Evolutionary conservation across 2,888 invertebrate genomes (phyloP), one percentile per base, ranked within the genome.

Genomic region (Meteorus colon): DNA sequence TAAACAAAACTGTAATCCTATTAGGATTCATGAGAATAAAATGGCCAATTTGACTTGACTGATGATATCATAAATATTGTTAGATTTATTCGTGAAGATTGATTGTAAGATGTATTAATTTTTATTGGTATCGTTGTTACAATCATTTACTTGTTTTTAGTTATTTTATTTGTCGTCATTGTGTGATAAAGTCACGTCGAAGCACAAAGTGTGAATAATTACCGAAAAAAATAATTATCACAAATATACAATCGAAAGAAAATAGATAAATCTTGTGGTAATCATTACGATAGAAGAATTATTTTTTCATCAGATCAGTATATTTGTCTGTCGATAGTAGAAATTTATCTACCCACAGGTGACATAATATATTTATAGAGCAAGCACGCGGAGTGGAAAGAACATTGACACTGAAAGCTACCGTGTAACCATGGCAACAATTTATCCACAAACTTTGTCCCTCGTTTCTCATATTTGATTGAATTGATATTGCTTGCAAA

Each of bases 371-470:
- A 66, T 66, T 37, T 1, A 66, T 34, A 24, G 37, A 24, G 41
- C 37, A 12, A 41, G 41, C 41, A 41, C 41, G 41, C 41, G 41
- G 48, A 55, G 19, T 14, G n/a, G 19, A 55, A 29, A 69, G 69
- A 74, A 68, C 74, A 48, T 74, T 74, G 74, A 74, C 69, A 74
- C 68, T 74, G 69, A 74, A 74, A 19, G 24, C 19, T 19, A 55
- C 19, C 19, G 5, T 31, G 69, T 74, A 0, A 48, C 72, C 72
- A 72, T 75, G 41, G 75, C 24, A 62, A 75, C 75, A 19, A 34
- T 14, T 19, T 29, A 27, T 67, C 75, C 71, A 75, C 75, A 75
- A 66, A 74, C 19, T n/a, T 55, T 31, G 37, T 74, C 16, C 16
- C 29, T 41, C 41, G 37, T 10, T 37, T 60, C 60, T 60, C 60